Base-by-base conservation (phyloP, 1,140 invertebrate species). In the Adelges cooleyi region DNA sequence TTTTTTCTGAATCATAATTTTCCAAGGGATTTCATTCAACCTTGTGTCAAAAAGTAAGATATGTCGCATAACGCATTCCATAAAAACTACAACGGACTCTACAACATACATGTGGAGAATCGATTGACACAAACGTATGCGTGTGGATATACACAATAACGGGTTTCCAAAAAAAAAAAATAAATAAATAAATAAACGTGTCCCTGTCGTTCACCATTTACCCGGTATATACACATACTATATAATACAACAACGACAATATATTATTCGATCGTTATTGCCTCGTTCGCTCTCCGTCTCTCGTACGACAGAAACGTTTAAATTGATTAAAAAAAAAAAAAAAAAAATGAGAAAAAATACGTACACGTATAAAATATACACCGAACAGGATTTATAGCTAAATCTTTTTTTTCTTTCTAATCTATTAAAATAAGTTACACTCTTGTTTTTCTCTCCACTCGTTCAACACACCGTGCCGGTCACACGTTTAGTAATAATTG, bases 211-310 rank as follows among this genome's bases (percentile, higher is more conserved):
- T 33, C 29, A 33, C 5, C 29, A 33, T 5, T 33, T 33, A 33
- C 29, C n/a, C n/a, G n/a, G n/a, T n/a, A n/a, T n/a, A n/a, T n/a
- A n/a, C n/a, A n/a, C n/a, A n/a, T n/a, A n/a, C n/a, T n/a, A n/a
- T n/a, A n/a, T n/a, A n/a, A 25, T 33, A 33, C 56, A 22, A 33
- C 29, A 33, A 5, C n/a, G 40, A 36, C 17, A 48, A 62, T 62
- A 62, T 62, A 48, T 62, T 62, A 48, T 44, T 17, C 56, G 56
- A 62, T 62, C 56, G 56, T 62, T 62, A 62, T 62, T 62, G 25
- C 42, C 42, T 33, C 44, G 13, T 20, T 6, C 17, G 40, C 40
- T 22, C n/a, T 6, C 17, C 22, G 23, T 22, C n/a, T n/a, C 9
- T 54, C 36, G 52, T 17, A 62, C 56, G 56, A 33, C 56, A 33